Evolutionary conservation across 2,888 invertebrate genomes (phyloP), one percentile per base, ranked within the genome.

Genomic region (Chymomyza amoena): DNA sequence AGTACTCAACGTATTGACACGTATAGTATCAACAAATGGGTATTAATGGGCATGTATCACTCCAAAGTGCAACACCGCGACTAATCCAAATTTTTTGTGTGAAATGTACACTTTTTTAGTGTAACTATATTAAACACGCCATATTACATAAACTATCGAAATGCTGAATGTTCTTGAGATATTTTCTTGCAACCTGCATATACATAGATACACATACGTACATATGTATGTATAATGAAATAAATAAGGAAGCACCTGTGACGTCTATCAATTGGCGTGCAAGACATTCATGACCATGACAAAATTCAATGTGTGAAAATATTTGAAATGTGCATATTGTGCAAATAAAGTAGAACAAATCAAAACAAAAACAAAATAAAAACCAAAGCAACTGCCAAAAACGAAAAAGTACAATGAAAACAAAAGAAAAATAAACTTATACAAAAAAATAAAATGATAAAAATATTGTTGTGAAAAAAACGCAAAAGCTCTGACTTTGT

Each of bases 191-290:
- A 45, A 15, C 10, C 5, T 45, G 0, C 39, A 1, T n/a, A n/a
- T n/a, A n/a, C 32, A 32, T 7, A 32, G 4, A 32, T 7, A 7
- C 32, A 32, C 4, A 32, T 4, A 32, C 2, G 4, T 4, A 39
- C 13, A 39, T 10, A 28, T 10, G 36, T 28, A 28, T 28, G 3
- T 3, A 28, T n/a, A n/a, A n/a, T n/a, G n/a, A 39, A 61, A 18
- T 36, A 32, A 39, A 15, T 59, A n/a, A 59, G 59, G 59, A 59
- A 59, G 32, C 25, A 39, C 36, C 61, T 18, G 61, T 45, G 54
- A 20, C 25, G 10, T 18, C 6, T 51, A n/a, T 50, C 18, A 57
- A 64, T 25, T 15, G 45, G n/a, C 39, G 39, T 28, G 16, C 15
- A 25, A 62, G 5, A 13, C 18, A 20, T 36, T 36, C 15, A 51